phyloP scores from a whole-genome alignment of 2,888 invertebrate genomes.

The Drosophila algonquin region DNA sequence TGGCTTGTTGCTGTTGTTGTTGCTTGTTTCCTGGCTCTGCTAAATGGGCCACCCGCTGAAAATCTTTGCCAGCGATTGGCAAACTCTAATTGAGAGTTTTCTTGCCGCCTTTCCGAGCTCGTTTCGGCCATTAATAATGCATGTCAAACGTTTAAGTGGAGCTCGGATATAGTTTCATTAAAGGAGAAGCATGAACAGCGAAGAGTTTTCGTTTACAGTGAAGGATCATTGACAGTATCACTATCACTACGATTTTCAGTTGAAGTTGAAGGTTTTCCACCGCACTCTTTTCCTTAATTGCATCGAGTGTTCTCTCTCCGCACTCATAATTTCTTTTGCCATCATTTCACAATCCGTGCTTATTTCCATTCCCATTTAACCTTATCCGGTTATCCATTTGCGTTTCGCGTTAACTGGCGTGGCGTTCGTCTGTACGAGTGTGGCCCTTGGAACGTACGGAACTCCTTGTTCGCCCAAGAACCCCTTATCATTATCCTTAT shows the following conservation, averaged over 20 bases:
- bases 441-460: constrained; percentile 29
- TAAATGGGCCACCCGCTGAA: constrained; percentile 16
- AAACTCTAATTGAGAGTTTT: constrained; percentile 37
- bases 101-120: constrained; percentile 7
- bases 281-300: background rate
- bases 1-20: constrained; percentile 44
- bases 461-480: constrained; percentile 26
- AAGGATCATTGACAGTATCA: background rate
- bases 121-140: constrained; percentile 29
- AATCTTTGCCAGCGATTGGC: constrained; percentile 40
- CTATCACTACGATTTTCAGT: background rate
- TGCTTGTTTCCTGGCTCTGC: constrained; percentile 11
- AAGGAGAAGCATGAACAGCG: background rate
- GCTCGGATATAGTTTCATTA: constrained; percentile 1
- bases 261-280: background rate
- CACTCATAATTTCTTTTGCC: background rate
- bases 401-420: constrained; percentile 17
- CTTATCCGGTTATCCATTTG: constrained; percentile 16
- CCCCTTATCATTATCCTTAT: background rate
- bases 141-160: constrained; percentile 6
- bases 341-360: background rate
- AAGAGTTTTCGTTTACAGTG: no score
- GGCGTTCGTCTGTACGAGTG: background rate
- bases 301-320: background rate
- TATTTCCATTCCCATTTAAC: background rate